Base-by-base conservation (phyloP, 2,888 invertebrate species). In the Scaeva pyrastri region DNA sequence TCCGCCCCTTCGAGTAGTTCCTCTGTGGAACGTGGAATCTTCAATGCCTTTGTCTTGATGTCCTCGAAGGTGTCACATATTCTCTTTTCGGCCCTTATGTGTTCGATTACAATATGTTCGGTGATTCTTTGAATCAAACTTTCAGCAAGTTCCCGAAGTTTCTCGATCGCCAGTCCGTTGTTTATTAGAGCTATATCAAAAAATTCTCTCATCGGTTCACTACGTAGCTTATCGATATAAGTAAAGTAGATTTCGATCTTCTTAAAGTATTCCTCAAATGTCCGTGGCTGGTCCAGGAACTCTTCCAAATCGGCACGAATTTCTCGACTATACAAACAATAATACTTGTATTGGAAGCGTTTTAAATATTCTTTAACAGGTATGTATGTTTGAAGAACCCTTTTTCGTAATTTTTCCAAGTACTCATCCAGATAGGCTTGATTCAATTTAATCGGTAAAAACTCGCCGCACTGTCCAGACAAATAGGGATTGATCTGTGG, bases 1-100 rank as follows among this genome's bases (percentile, higher is more conserved):
- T 95, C 94, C 39, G 96, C 96, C 92, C 96, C 95, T 87, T 96
- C 96, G 88, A 98, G 94, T 39, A 98, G 93, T 89, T 98, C 97
- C 89, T 95, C 96, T 0, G 97, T 97, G 48, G 95, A 96, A 87
- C 94, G 94, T 0, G 98, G 98, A 88, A 95, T 94, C 89, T 95
- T 94, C 12, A 96, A 91, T 0, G 97, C 97, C 88, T 93, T 94
- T 41, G 93, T 93, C 88, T 95, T 94, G 74, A 98, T 95, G 31
- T 93, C 93, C 91, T 96, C 95, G 91, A 97, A 98, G 88, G 95
- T 94, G 1, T 93, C 92, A 90, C 96, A 96, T 87, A 97, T 96
- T 31, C 94, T 94, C 60, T 94, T 92, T 91, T 96, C 96, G 89
- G 95, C 95, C 75, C 93, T 93, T 89, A 94, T 94, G 89, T 96